A percentile compares a stretch with the other conserved stretches of the same genome.
These are phyloP conservation scores for Agrotis exclamationis DNA, from an alignment of 2,888 invertebrate genomes.

Conservation along the genomic window DNA sequence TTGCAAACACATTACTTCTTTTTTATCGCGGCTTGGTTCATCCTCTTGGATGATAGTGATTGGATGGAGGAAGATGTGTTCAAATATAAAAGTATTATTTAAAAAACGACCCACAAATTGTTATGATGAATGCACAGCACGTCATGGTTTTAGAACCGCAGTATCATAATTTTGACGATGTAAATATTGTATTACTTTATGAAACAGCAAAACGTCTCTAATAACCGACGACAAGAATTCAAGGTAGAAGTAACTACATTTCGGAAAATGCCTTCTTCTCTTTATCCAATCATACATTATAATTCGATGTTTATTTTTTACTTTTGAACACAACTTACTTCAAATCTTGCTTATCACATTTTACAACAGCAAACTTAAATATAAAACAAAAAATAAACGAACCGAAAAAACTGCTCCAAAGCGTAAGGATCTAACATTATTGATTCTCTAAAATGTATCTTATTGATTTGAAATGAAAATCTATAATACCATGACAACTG, in stretches of 20 bases:
- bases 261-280: too few relatives aligned
- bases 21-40: conserved; percentile 78
- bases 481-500: conserved; percentile 46
- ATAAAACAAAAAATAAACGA: conserved; percentile 62
- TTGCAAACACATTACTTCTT: conserved; percentile 89
- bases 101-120: too few relatives aligned
- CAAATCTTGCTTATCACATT: conserved; percentile 67
- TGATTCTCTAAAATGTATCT: conserved; percentile 12
- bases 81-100: conserved; percentile 24
- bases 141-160: too few relatives aligned
- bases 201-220: too few relatives aligned
- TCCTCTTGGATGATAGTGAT: conserved; percentile 74
- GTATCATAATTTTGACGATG: too few relatives aligned
- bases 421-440: conserved; percentile 70
- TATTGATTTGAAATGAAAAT: conserved; percentile 13
- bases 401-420: conserved; percentile 74
- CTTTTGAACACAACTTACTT: conserved; percentile 72
- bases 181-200: too few relatives aligned
- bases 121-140: too few relatives aligned
- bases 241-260: too few relatives aligned
- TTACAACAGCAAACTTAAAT: conserved; percentile 75
- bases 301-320: too few relatives aligned
- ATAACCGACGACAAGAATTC: too few relatives aligned
- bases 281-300: too few relatives aligned
- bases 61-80: conserved; percentile 72